Evolutionary conservation across 1,140 invertebrate genomes (phyloP), one percentile per base, ranked within the genome.

Genomic region (Lamellibrachia luymesi): DNA sequence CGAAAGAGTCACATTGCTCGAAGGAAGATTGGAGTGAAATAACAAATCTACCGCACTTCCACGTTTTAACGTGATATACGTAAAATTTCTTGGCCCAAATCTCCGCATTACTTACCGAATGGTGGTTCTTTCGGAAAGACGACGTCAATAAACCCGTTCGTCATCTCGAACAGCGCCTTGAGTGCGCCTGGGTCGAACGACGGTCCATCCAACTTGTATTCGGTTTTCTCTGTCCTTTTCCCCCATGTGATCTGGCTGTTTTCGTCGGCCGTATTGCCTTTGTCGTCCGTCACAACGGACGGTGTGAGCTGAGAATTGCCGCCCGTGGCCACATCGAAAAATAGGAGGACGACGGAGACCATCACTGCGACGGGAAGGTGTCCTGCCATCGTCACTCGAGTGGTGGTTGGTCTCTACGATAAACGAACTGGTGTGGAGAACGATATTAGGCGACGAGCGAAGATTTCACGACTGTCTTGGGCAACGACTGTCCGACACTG

Each of bases 141-240:
- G 49, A 90, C 89, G 17, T 90, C 89, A 17, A 93, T 6, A 27
- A 93, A 93, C 10, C 52, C 80, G 38, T 89, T 93, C 4, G 52
- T 38, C 92, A 93, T 93, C 8, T 90, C 92, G 51, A 90, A 93
- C 10, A 93, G 38, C 17, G 92, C 49, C 38, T 49, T 50, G 38
- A 93, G 92, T 22, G 56, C 56, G 49, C 27, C 56, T 0, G 80
- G 27, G 90, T 89, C 38, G 50, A 50, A 50, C 49, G 89, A 10
- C 7, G 8, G 25, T 50, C 52, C 49, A 17, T 80, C 64, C 64
- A 80, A 10, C 64, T 80, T 80, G 64, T 80, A 80, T 2, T 80
- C 13, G 6, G 25, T 22, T 4, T 22, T 1, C 64, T 6, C 13
- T 10, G 13, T 17, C 13, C 25, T 6, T 2, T 22, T 80, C 64